phyloP scores from a whole-genome alignment of 2,797 vertebrate species.

The Gephyroberyx darwinii region DNA sequence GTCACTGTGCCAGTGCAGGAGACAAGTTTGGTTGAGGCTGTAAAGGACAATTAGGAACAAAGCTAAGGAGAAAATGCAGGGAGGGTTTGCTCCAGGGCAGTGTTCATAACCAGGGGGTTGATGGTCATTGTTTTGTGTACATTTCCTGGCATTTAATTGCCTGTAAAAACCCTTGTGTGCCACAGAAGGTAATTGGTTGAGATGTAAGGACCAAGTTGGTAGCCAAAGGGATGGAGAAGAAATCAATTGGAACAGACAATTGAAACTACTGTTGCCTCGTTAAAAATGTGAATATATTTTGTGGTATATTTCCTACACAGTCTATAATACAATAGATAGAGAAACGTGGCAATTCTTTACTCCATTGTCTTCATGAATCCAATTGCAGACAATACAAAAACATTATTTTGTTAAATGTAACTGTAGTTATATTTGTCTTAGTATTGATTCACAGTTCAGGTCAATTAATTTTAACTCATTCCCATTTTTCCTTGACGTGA shows the following conservation, averaged over 20 bases:
- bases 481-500: too few species aligned
- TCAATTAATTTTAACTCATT: too few species aligned
- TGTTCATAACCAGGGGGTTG: conserved; percentile 54
- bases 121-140: conserved; percentile 60
- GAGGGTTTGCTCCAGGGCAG: conserved; percentile 48
- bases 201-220: conserved; percentile 44
- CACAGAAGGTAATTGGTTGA: conserved; percentile 61
- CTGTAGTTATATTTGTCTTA: too few species aligned
- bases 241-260: conserved; percentile 53
- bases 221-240: conserved; percentile 23
- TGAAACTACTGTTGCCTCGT: conserved; percentile 43
- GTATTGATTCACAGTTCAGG: too few species aligned
- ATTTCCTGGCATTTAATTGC: conserved; percentile 66
- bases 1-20: conserved; percentile 35
- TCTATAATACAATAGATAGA: too few species aligned
- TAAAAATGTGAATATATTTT: conserved; percentile 38
- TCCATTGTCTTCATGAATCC: too few species aligned
- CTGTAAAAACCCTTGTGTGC: conserved; percentile 61
- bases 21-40: conserved; percentile 43
- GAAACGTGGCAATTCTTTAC: too few species aligned
- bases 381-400: too few species aligned
- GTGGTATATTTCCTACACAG: conserved; percentile 6
- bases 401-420: too few species aligned
- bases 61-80: conserved; percentile 29
- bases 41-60: conserved; percentile 45